A percentile compares a stretch with the other conserved stretches of the same genome.
These are phyloP conservation scores for Mastigias papua DNA, from an alignment of 30 jellyfish, hydroid and myxozoan species.

Conservation along the genomic window DNA sequence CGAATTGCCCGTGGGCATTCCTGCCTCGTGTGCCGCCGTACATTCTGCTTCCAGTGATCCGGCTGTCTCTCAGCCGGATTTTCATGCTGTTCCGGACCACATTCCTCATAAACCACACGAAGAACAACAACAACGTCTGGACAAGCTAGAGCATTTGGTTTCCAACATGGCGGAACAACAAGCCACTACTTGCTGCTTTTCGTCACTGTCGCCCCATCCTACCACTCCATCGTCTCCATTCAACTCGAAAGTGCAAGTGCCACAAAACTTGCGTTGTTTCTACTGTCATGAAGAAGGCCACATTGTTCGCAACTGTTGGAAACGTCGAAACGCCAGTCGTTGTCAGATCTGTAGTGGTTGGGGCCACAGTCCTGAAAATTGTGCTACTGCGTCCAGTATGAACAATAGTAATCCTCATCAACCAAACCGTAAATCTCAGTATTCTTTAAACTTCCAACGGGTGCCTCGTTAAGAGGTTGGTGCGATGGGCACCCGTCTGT, in stretches of 20 bases:
- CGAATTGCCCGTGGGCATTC: constrained; percentile 26
- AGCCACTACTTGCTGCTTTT: constrained; percentile 36
- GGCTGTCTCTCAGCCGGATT: constrained; percentile 4
- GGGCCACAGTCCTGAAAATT: constrained; percentile 28
- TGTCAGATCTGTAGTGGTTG: neutral
- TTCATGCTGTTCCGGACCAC: too few species aligned
- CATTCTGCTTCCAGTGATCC: constrained; percentile 13
- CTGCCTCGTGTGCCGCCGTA: constrained; percentile 52
- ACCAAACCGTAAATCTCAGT: neutral
- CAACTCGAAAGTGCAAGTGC: too few species aligned
- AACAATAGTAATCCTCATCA: neutral
- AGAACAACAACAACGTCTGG: neutral
- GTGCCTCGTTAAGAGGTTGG: constrained; percentile 39
- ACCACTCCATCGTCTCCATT: too few species aligned
- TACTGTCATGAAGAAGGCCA: constrained; percentile 47
- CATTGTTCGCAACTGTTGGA: too few species aligned
- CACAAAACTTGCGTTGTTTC: neutral
- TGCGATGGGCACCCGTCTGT: constrained; percentile 14
- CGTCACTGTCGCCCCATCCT: too few species aligned
- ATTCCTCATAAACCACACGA: too few species aligned
- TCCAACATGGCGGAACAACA: constrained; percentile 41
- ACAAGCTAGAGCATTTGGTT: too few species aligned
- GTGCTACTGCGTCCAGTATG: too few species aligned
- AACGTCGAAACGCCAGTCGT: too few species aligned
- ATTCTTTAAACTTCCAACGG: constrained; percentile 26